phyloP scores from a whole-genome alignment of 2,797 vertebrate genomes.

The Eleutherodactylus coqui region DNA sequence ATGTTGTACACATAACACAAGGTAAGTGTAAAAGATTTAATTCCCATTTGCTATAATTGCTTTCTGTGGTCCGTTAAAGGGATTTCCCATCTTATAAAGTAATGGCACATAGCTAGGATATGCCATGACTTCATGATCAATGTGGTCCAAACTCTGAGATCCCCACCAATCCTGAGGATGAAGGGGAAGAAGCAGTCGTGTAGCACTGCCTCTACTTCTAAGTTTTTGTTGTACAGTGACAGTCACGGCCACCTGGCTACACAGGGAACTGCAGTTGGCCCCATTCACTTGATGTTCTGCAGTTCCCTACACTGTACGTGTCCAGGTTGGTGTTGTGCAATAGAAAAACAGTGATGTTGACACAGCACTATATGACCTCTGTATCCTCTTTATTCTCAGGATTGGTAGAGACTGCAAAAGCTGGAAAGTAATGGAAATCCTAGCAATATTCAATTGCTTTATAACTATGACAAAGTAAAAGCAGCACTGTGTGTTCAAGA shows the following conservation, averaged over 20 bases:
- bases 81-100: background rate
- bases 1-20: background rate
- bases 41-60: background rate
- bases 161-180: background rate
- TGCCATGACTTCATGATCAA: background rate
- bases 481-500: too few species aligned
- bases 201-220: background rate
- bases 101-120: background rate
- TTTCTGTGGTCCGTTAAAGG: background rate
- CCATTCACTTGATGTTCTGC: too few species aligned
- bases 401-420: too few species aligned
- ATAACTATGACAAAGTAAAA: too few species aligned
- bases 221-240: background rate
- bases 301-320: too few species aligned
- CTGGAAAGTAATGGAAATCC: background rate
- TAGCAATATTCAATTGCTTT: background rate
- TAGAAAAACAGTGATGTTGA: too few species aligned
- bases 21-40: constrained; percentile 13
- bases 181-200: background rate
- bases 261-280: background rate
- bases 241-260: background rate
- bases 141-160: too few species aligned
- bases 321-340: too few species aligned
- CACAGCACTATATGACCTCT: too few species aligned
- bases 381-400: too few species aligned